phyloP scores from a whole-genome alignment of 1,140 invertebrate species.

The Drosophila tsacasi region DNA sequence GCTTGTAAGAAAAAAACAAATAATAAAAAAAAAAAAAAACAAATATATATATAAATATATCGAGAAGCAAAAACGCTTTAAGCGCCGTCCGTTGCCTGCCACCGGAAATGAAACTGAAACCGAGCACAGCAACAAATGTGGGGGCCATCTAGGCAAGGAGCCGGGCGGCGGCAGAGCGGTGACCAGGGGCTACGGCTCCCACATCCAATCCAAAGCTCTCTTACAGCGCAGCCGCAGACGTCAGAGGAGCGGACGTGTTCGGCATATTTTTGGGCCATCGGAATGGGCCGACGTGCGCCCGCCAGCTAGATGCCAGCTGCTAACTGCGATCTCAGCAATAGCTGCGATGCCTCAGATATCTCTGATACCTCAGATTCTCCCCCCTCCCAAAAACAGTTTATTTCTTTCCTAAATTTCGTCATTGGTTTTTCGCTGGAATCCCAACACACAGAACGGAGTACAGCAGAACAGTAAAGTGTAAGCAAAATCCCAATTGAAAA shows the following conservation, averaged over 20 bases:
- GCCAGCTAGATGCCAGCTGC: conserved; percentile 7
- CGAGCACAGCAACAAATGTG: conserved; percentile 47
- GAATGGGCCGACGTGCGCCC: conserved; percentile 65
- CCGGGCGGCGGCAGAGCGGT: neutral
- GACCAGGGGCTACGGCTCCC: conserved; percentile 4
- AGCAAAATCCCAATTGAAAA: conserved; percentile 17
- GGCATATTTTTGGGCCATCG: conserved; percentile 56
- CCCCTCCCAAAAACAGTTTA: conserved; percentile 21
- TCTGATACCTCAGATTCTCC: neutral
- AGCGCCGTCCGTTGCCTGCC: conserved; percentile 60
- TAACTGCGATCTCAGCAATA: conserved; percentile 25
- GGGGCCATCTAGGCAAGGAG: conserved; percentile 22
- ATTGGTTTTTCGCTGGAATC: conserved; percentile 56
- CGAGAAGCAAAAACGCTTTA: conserved; percentile 47
- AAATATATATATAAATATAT: conserved; percentile 7
- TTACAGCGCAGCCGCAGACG: conserved; percentile 74
- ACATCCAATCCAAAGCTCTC: conserved; percentile 22
- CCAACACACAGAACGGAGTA: neutral
- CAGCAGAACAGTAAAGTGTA: neutral
- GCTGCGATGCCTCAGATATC: neutral
- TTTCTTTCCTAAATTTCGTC: conserved; percentile 40
- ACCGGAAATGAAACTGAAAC: conserved; percentile 80
- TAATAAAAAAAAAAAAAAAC: neutral
- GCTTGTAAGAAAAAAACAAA: conserved; percentile 45
- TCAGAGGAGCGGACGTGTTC: conserved; percentile 66